Conservation (phyloP, 2,888 invertebrate genomes). For the Parelbella ahira region DNA sequence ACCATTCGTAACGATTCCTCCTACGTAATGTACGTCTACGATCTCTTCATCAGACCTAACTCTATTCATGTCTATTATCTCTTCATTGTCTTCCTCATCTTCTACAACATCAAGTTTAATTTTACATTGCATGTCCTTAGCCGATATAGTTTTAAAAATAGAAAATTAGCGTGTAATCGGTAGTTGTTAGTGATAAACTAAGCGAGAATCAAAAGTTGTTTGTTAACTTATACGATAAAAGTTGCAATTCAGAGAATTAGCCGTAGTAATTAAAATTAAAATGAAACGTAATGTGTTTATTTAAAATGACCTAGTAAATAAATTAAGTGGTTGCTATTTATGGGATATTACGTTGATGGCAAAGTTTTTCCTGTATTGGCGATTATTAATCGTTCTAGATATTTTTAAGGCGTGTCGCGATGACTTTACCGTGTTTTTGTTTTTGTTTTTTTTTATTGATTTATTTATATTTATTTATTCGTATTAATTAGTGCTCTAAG, state of each 20-base stretch:
- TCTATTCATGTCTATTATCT: constrained; percentile 23
- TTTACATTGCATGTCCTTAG: constrained; percentile 49
- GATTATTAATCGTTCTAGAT: constrained; percentile 30
- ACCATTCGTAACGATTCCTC: constrained; percentile 53
- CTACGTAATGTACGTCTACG: constrained; percentile 41
- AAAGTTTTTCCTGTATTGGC: constrained; percentile 43
- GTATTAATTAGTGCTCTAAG: constrained; percentile 44
- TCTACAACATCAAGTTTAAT: constrained; percentile 35
- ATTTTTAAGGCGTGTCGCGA: constrained; percentile 36
- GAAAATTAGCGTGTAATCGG: constrained; percentile 58
- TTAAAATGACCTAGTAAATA: constrained; percentile 55
- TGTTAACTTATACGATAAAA: constrained; percentile 76
- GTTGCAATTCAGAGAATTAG: constrained; percentile 78
- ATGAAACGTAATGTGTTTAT: constrained; percentile 56
- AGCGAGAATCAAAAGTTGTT: constrained; percentile 71
- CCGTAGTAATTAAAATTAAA: constrained; percentile 60
- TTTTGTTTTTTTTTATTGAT: constrained; percentile 40
- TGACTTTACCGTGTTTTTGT: too few species aligned
- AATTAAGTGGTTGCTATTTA: constrained; percentile 39
- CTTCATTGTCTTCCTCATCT: constrained; percentile 39
- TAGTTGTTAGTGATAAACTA: constrained; percentile 54
- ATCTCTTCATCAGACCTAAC: constrained; percentile 7
- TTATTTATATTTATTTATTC: constrained; percentile 43
- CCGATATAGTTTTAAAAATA: constrained; percentile 57
- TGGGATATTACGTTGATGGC: constrained; percentile 41